phyloP scores from a whole-genome alignment of 1,140 invertebrate genomes.

The Oncopodura yosiiana region DNA sequence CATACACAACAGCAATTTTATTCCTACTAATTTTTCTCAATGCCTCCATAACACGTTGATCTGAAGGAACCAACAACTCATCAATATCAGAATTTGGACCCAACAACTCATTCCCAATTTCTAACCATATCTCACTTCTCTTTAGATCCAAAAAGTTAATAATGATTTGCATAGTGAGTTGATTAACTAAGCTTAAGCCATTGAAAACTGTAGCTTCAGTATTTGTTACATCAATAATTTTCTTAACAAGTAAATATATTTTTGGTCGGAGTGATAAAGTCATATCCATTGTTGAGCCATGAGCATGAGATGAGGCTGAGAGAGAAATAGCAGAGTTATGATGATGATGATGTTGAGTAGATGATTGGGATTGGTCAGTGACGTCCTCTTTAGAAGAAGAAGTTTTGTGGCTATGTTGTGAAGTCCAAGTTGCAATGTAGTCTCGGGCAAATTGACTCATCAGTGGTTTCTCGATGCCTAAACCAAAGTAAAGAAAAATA shows the following conservation, averaged over 20 bases:
- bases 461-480: conserved; percentile 23
- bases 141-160: conserved; percentile 32
- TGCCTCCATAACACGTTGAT: not conserved
- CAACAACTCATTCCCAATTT: conserved; percentile 25
- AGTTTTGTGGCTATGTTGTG: not conserved
- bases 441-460: conserved; percentile 23
- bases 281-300: conserved; percentile 24
- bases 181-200: conserved; percentile 25
- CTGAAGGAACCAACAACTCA: not conserved
- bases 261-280: conserved; percentile 21
- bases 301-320: no score
- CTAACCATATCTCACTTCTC: conserved; percentile 24
- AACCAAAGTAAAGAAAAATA: not conserved
- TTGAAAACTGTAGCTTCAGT: conserved; percentile 29
- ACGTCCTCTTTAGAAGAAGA: no score
- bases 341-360: no score
- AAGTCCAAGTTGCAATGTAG: conserved; percentile 3
- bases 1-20: conserved; percentile 23
- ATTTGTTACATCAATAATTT: conserved; percentile 24
- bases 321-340: no score
- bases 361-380: no score
- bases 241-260: conserved; percentile 27
- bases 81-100: not conserved
- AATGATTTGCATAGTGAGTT: conserved; percentile 34
- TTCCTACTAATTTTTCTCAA: conserved; percentile 18